These are phyloP conservation scores for Lasioglossum albipes DNA, from an alignment of 1,140 invertebrate genomes.

Conservation along the genomic window DNA sequence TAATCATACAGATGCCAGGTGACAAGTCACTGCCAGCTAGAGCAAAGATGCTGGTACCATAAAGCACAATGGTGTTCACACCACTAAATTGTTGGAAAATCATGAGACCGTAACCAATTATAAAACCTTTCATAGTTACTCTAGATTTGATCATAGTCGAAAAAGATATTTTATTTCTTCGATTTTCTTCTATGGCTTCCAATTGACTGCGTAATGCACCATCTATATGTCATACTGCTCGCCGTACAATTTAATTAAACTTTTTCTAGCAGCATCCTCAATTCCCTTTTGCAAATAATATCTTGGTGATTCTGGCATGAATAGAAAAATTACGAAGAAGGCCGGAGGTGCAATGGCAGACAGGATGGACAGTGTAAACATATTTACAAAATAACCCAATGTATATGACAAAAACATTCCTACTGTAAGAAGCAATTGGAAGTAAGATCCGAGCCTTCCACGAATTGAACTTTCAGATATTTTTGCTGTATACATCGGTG, in stretches of 20 bases:
- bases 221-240: conserved; percentile 84
- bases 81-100: conserved; percentile 92
- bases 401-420: conserved; percentile 87
- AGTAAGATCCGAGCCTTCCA: conserved; percentile 88
- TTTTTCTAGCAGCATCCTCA: conserved; percentile 83
- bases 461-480: conserved; percentile 89
- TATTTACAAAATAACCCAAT: conserved; percentile 80
- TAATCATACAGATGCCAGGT: conserved; percentile 83
- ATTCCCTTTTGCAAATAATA: conserved; percentile 82
- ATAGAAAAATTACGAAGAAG: conserved; percentile 85
- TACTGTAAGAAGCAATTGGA: conserved; percentile 88
- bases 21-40: conserved; percentile 82
- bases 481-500: conserved; percentile 91
- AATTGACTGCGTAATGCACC: conserved; percentile 83
- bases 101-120: conserved; percentile 89
- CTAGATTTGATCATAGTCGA: conserved; percentile 81
- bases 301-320: conserved; percentile 89
- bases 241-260: conserved; percentile 85
- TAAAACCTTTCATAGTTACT: conserved; percentile 84
- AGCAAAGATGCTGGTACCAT: conserved; percentile 87
- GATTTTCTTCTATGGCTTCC: conserved; percentile 81
- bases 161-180: conserved; percentile 80
- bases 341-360: conserved; percentile 85
- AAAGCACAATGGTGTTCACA: conserved; percentile 93
- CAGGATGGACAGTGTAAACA: conserved; percentile 84